These are phyloP conservation scores for Urosaurus nigricauda DNA, from an alignment of 2,797 vertebrate genomes.

Conservation along the genomic window DNA sequence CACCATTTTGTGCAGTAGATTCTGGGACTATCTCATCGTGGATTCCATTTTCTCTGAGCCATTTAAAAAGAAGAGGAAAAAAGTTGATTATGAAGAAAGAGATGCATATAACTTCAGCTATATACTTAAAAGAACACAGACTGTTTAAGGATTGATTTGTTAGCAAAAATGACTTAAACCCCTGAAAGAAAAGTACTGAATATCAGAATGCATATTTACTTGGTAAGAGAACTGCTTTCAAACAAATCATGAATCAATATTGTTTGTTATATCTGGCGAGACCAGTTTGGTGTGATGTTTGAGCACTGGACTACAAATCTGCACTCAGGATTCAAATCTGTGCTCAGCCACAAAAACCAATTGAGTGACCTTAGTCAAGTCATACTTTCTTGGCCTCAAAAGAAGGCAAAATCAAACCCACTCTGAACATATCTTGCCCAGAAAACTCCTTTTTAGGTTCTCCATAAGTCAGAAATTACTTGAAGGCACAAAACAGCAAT, in stretches of 20 bases:
- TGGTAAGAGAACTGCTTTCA: not conserved
- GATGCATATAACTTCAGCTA: not conserved
- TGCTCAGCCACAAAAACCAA: no score
- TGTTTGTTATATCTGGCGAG: not conserved
- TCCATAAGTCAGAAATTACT: no score
- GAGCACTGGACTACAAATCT: no score
- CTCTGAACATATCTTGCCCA: no score
- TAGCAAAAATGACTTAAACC: not conserved
- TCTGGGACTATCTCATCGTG: slow-evolving; percentile 50
- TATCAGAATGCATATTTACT: not conserved
- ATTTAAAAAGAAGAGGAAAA: slow-evolving; percentile 16
- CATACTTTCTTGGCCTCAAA: no score
- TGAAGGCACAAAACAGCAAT: no score
- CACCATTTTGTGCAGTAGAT: slow-evolving; percentile 58
- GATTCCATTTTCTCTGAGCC: slow-evolving; percentile 62
- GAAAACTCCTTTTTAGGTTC: no score
- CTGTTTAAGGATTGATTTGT: not conserved
- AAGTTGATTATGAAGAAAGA: not conserved
- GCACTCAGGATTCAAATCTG: no score
- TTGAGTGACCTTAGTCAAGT: no score
- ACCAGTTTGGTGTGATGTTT: not conserved
- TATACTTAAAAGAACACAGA: not conserved
- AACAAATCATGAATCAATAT: not conserved
- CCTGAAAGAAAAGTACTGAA: not conserved
- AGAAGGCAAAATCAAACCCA: no score